These are phyloP conservation scores for Mareca penelope DNA, from an alignment of 2,797 vertebrate genomes.

Conservation along the genomic window DNA sequence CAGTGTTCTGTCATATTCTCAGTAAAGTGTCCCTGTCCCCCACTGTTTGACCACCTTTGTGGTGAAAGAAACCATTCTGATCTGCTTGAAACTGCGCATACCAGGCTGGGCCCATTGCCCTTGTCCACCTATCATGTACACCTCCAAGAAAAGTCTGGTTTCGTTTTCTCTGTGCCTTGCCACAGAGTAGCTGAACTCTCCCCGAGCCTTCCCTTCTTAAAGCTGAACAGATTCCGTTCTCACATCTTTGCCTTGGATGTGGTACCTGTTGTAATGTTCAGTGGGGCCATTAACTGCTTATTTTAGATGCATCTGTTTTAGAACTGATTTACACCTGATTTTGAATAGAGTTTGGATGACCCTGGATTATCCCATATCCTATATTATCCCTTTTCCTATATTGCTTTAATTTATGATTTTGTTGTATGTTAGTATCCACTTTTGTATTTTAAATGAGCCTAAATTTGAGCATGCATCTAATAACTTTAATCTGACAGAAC, in stretches of 20 bases:
- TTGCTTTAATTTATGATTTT: neutral
- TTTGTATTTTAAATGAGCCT: neutral
- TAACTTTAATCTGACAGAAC: neutral
- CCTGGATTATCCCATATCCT: neutral
- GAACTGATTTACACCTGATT: neutral
- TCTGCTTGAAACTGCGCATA: neutral
- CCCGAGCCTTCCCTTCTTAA: neutral
- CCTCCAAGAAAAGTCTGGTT: neutral
- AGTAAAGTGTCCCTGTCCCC: neutral
- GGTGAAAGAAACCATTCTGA: neutral
- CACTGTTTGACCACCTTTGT: neutral
- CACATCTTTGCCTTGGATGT: neutral
- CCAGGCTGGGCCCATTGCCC: neutral
- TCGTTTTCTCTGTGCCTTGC: neutral
- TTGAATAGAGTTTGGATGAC: neutral
- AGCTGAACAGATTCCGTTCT: neutral
- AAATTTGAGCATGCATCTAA: neutral
- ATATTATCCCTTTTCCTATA: neutral
- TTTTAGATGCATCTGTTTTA: neutral
- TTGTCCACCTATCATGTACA: neutral
- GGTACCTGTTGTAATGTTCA: neutral
- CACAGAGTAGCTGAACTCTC: neutral
- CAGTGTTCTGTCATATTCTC: neutral
- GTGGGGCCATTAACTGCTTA: neutral
- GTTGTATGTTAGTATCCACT: neutral